Evolutionary conservation across 2,888 invertebrate genomes (phyloP).

Genomic region (Drosophila sordidula): DNA sequence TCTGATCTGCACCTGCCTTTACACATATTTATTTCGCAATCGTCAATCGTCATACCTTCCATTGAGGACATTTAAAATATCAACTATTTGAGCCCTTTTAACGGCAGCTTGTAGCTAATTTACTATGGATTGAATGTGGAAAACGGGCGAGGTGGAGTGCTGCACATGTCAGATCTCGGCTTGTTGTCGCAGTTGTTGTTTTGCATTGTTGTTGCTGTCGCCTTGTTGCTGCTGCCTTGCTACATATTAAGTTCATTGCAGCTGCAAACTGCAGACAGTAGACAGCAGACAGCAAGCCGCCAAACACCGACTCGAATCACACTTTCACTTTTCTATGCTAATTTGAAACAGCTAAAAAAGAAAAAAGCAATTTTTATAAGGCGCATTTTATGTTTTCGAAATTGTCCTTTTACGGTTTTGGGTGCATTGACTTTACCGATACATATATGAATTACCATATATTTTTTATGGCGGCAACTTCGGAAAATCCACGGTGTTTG

Average conservation of each 20-base stretch:
- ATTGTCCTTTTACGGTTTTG: constrained; percentile 55
- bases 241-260: constrained; percentile 73
- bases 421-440: constrained; percentile 51
- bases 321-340: constrained; percentile 76
- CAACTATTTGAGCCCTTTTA: constrained; percentile 64
- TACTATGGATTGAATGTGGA: background rate
- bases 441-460: constrained; percentile 45
- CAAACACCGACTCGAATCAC: constrained; percentile 51
- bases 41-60: constrained; percentile 2
- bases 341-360: constrained; percentile 49
- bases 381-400: constrained; percentile 50
- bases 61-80: constrained; percentile 35
- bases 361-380: constrained; percentile 30
- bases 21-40: too few species aligned
- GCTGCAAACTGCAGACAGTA: constrained; percentile 55
- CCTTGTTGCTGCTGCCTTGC: constrained; percentile 36
- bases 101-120: constrained; percentile 37
- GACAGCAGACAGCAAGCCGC: constrained; percentile 12
- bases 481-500: constrained; percentile 39
- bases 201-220: constrained; percentile 34
- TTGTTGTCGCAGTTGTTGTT: constrained; percentile 49
- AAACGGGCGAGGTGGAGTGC: constrained; percentile 56
- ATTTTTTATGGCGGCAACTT: constrained; percentile 49
- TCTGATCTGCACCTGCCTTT: background rate
- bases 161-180: constrained; percentile 55